These are phyloP conservation scores for Ophioninae sp. DNA, from an alignment of 2,888 invertebrate genomes.

Conservation along the genomic window DNA sequence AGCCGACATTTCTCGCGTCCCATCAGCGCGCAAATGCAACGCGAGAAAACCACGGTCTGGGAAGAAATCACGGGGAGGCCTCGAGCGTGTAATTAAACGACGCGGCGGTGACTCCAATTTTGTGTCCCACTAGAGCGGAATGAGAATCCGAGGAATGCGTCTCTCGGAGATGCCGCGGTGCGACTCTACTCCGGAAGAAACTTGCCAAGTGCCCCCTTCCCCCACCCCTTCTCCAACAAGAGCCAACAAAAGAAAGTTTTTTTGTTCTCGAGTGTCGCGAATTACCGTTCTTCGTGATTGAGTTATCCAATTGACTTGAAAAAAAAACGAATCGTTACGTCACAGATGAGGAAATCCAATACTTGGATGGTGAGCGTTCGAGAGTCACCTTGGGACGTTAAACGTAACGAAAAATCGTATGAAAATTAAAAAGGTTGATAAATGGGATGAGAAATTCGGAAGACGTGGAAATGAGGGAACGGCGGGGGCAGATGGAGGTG, in stretches of 20 bases:
- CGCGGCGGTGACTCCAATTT: conserved; percentile 35
- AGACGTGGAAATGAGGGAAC: not conserved
- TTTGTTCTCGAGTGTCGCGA: not conserved
- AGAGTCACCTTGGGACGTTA: not conserved
- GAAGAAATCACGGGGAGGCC: not conserved
- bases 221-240: no score
- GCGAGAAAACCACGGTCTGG: conserved; percentile 7
- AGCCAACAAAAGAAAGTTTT: no score
- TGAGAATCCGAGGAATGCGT: conserved; percentile 31
- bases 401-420: no score
- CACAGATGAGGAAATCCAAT: not conserved
- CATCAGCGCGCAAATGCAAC: not conserved
- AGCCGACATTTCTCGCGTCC: not conserved
- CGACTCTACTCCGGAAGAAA: not conserved
- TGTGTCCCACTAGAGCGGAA: conserved; percentile 46
- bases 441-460: not conserved
- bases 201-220: not conserved
- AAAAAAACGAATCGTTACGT: not conserved
- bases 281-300: not conserved
- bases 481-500: not conserved
- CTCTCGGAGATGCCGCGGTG: not conserved
- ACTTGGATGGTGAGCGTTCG: not conserved
- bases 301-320: not conserved
- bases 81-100: conserved; percentile 40
- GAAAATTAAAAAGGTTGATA: not conserved